Conservation (phyloP, 2,113 vertebrate species). For the Rhynchopsitta pachyrhyncha region DNA sequence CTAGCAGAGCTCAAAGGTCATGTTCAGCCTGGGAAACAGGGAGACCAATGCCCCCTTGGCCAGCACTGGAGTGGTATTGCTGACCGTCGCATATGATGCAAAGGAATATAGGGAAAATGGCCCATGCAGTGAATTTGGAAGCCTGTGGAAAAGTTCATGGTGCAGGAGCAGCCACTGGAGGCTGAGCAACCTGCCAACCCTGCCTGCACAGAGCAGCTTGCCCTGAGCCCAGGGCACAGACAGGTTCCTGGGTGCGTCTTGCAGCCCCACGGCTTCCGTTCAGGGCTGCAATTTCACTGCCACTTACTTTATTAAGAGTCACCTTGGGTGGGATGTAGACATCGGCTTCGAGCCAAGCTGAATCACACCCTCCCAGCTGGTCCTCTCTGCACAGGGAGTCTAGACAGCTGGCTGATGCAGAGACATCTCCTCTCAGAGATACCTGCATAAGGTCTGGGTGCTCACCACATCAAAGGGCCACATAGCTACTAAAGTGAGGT, state of each 20-base stretch:
- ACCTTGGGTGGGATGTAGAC: neutral
- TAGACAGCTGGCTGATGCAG: slow-evolving; percentile 1
- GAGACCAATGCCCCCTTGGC: neutral
- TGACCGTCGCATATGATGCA: accelerated
- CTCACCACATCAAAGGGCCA: slow-evolving; percentile 63
- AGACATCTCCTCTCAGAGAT: slow-evolving; percentile 22
- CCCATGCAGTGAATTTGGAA: neutral
- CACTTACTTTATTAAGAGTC: neutral
- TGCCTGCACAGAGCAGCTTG: neutral
- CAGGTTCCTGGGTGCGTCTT: neutral
- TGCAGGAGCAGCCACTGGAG: neutral
- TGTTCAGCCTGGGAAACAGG: accelerated
- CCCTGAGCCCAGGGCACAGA: neutral
- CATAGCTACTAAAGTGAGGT: neutral
- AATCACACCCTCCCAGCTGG: slow-evolving; percentile 13
- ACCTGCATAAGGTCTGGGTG: neutral
- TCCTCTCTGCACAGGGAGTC: neutral
- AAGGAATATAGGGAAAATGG: accelerated
- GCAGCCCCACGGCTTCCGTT: neutral
- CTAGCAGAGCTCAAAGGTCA: neutral
- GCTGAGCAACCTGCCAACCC: neutral
- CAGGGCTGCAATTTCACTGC: neutral
- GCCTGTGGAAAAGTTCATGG: accelerated
- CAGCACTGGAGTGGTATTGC: accelerated
- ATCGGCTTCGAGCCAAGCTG: neutral